Conservation (phyloP, 2,888 invertebrate species). For the Diaperis boleti region DNA sequence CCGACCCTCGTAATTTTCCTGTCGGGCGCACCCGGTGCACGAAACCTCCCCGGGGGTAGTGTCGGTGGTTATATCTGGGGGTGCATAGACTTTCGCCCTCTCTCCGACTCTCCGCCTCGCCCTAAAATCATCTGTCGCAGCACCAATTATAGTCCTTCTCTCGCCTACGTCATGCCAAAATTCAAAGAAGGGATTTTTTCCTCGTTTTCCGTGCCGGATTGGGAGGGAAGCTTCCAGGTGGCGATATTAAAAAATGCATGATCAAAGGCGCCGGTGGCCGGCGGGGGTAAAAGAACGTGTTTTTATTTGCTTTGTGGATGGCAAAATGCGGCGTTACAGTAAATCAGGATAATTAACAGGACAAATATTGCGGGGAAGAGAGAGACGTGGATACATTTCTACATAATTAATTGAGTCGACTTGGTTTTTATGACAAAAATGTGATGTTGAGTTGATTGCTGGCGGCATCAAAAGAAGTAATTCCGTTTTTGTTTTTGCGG, state of each 20-base stretch:
- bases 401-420: too few relatives aligned
- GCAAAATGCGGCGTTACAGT: neutral
- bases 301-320: conserved; percentile 5
- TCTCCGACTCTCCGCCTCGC: conserved; percentile 30
- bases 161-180: conserved; percentile 8
- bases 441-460: too few relatives aligned
- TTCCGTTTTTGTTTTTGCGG: too few relatives aligned
- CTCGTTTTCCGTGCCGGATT: neutral
- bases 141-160: conserved; percentile 45
- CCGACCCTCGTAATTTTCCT: conserved; percentile 57
- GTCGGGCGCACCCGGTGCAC: conserved; percentile 64
- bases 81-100: conserved; percentile 30
- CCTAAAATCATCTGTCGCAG: conserved; percentile 56
- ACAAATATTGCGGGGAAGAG: conserved; percentile 21
- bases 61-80: conserved; percentile 40
- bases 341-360: conserved; percentile 20
- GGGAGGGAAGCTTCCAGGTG: conserved; percentile 29
- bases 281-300: conserved; percentile 4
- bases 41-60: conserved; percentile 40
- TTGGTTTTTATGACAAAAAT: neutral
- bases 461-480: too few relatives aligned
- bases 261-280: conserved; percentile 22
- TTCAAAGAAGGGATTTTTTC: conserved; percentile 1
- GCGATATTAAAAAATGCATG: conserved; percentile 19
- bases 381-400: neutral